Base-by-base conservation (phyloP, 1,140 invertebrate genomes). In the Scylla paramamosain region DNA sequence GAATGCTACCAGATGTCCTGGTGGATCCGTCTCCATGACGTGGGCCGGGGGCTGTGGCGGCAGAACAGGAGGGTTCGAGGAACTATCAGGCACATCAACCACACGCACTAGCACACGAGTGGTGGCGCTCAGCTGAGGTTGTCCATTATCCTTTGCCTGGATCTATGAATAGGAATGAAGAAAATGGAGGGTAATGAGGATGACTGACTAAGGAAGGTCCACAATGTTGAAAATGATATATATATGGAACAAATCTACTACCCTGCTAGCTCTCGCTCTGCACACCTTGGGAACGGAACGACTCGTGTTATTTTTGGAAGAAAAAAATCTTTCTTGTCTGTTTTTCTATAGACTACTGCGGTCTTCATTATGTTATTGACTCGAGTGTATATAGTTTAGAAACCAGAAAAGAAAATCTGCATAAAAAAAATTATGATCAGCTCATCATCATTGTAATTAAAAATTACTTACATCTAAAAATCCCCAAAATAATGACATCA, bases 1-100 rank as follows among this genome's bases (percentile, higher is more conserved):
- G 39, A 99, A 97, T 12, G 98, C 97, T 0, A 99, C 98, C 91
- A 99, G 97, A 97, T 98, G 98, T 12, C 98, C 98, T 6, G 98
- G 98, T 96, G 98, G 97, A 97, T 99, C 98, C 96, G 98, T 98
- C 97, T 99, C 99, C 28, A 95, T 95, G 12, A 96, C 92, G 45
- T 96, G 96, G 39, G 94, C 93, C 8, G 96, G 94, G 0, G 93
- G 10, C n/a, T 77, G 94, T 0, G 96, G 88, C 8, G 89, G n/a
- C 12, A 96, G 77, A 4, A 89, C 86, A 25, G 96, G 96, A 8
- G 94, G 94, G 29, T 95, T 82, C 0, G 16, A 29, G 16, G 96
- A 96, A 14, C 95, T 59, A 20, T 94, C 84, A 0, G 96, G 96
- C n/a, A 96, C 96, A 45, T 96, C 29, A 1, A 97, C 95, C 32